Evolutionary conservation across 2,888 invertebrate genomes (phyloP).

Genomic region (Drosophila histrio): DNA sequence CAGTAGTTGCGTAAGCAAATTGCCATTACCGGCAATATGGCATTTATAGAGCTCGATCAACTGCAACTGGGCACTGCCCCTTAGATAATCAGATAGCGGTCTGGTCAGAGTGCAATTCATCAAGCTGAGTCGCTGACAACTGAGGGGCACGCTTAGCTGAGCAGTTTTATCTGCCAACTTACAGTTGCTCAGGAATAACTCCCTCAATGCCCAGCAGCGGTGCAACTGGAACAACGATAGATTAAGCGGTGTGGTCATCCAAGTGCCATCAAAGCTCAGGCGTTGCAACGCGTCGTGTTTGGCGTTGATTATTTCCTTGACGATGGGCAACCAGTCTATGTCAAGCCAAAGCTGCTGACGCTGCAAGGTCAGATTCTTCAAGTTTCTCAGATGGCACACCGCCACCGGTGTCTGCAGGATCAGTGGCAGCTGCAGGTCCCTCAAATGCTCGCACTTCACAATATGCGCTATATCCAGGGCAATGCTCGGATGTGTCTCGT

Average conservation of each 20-base stretch:
- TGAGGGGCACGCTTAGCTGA: constrained; percentile 31
- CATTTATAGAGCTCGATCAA: constrained; percentile 21
- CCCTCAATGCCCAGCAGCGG: constrained; percentile 39
- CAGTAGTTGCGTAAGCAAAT: constrained; percentile 6
- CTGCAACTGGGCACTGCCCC: constrained; percentile 2
- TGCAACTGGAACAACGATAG: constrained; percentile 30
- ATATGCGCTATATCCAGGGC: constrained; percentile 23
- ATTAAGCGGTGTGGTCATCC: constrained; percentile 29
- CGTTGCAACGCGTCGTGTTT: constrained; percentile 33
- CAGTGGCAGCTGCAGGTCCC: constrained; percentile 40
- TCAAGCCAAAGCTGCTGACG: constrained; percentile 35
- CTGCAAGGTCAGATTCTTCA: constrained; percentile 37
- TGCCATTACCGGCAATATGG: neutral
- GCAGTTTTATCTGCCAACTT: constrained; percentile 11
- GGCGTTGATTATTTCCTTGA: constrained; percentile 25
- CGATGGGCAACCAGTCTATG: constrained; percentile 40
- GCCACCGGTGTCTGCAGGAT: constrained; percentile 10
- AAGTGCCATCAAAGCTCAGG: constrained; percentile 47
- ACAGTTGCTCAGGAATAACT: constrained; percentile 51
- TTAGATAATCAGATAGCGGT: neutral
- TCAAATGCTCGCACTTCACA: constrained; percentile 18
- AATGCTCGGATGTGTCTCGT: neutral
- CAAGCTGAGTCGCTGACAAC: constrained; percentile 38
- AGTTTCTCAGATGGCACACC: constrained; percentile 24
- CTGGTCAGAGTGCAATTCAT: constrained; percentile 27